Evolutionary conservation across 2,797 vertebrate species (phyloP).

Genomic region (Smutsia temminckii): DNA sequence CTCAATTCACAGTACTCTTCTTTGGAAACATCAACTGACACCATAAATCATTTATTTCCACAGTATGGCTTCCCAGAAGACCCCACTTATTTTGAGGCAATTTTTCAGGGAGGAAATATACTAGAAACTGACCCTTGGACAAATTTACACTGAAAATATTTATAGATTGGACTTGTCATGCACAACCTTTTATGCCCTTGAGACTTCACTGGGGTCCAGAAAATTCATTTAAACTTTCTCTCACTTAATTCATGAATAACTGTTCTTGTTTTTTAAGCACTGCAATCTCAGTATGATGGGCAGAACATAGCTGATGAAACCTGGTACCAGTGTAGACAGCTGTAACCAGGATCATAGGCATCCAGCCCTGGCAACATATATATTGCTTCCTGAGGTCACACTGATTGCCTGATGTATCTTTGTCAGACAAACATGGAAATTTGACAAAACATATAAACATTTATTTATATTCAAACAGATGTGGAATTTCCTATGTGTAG

Average conservation of each 20-base stretch:
- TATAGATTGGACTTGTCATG: conserved; percentile 4
- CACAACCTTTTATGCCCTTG: not conserved
- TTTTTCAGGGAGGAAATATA: not conserved
- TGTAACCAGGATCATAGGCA: fast-evolving
- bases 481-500: not conserved
- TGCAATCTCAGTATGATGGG: not conserved
- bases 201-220: not conserved
- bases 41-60: conserved; percentile 43
- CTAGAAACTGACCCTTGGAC: conserved; percentile 20
- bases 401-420: not conserved
- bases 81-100: not conserved
- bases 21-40: not conserved
- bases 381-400: not conserved
- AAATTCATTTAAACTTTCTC: conserved; percentile 18
- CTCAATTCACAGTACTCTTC: not conserved
- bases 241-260: not conserved
- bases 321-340: not conserved
- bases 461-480: not conserved
- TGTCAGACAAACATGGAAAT: not conserved
- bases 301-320: not conserved
- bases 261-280: no score
- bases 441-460: not conserved
- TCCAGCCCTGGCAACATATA: fast-evolving
- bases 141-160: not conserved
- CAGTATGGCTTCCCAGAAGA: conserved; percentile 51